These are phyloP conservation scores for Neoscelio sp. DNA, from an alignment of 2,888 invertebrate genomes.

Conservation along the genomic window DNA sequence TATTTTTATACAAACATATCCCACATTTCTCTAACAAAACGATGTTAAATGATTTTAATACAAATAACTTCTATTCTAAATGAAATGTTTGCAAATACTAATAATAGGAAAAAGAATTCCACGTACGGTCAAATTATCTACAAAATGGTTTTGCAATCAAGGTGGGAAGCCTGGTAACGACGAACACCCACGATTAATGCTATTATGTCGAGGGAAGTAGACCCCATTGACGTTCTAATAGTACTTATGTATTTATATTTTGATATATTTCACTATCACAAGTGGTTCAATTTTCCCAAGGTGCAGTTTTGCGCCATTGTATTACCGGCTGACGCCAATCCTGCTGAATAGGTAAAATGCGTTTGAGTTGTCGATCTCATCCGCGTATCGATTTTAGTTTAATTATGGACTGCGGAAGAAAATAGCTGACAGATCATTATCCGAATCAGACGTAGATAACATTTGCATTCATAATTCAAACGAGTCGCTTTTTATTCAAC, in stretches of 20 bases:
- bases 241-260: conserved; percentile 52
- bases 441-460: conserved; percentile 6
- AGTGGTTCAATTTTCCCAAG: conserved; percentile 65
- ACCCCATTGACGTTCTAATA: conserved; percentile 16
- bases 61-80: no score
- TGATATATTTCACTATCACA: conserved; percentile 12
- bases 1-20: no score
- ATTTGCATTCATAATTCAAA: conserved; percentile 21
- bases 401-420: conserved; percentile 25
- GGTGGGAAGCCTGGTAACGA: conserved; percentile 75
- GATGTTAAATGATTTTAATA: no score
- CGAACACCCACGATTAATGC: conserved; percentile 78
- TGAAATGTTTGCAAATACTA: neutral
- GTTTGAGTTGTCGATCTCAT: conserved; percentile 18
- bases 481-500: conserved; percentile 1
- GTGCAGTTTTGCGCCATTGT: conserved; percentile 9
- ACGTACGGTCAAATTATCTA: conserved; percentile 26
- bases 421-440: conserved; percentile 41
- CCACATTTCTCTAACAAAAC: no score
- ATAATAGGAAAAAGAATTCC: conserved; percentile 10
- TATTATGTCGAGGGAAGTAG: conserved; percentile 47
- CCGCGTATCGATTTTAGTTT: conserved; percentile 39
- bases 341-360: conserved; percentile 39
- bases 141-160: conserved; percentile 64
- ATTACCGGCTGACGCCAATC: conserved; percentile 13